phyloP scores from a whole-genome alignment of 30 jellyfish, hydroid and myxozoan genomes.

The Turritopsis dohrnii region DNA sequence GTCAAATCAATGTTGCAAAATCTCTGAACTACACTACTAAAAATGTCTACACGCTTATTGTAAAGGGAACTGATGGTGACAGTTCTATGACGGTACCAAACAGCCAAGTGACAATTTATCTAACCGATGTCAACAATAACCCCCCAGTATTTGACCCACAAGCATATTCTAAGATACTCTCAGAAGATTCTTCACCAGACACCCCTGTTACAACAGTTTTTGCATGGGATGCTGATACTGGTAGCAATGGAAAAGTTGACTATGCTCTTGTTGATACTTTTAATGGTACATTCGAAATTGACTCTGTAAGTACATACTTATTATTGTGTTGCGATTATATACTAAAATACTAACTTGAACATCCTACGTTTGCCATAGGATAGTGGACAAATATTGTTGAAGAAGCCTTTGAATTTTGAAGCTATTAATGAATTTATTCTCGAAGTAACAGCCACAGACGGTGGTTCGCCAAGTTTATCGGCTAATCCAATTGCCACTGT shows the following conservation, averaged over 20 bases:
- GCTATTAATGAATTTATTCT: background rate
- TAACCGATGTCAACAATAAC: conserved; percentile 12
- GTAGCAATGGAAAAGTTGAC: conserved; percentile 1
- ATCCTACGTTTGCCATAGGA: conserved; percentile 13
- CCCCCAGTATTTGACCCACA: background rate
- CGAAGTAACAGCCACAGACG: conserved; percentile 27
- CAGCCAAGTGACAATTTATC: background rate
- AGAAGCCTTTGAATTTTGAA: background rate
- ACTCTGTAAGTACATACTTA: background rate
- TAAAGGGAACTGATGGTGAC: conserved; percentile 57
- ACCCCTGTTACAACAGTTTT: background rate
- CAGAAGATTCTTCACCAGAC: background rate
- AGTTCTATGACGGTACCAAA: background rate
- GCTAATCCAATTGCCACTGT: conserved; percentile 7
- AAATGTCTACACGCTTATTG: conserved; percentile 37
- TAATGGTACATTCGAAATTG: background rate
- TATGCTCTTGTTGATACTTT: conserved; percentile 30
- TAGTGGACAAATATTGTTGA: background rate
- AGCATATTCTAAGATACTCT: background rate
- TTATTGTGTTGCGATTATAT: background rate
- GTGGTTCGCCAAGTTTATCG: background rate
- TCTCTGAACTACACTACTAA: conserved; percentile 60
- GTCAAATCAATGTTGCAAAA: conserved; percentile 12
- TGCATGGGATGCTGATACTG: conserved; percentile 20
- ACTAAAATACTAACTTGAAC: background rate